Evolutionary conservation across 1,140 invertebrate genomes (phyloP), one percentile per base, ranked within the genome.

Genomic region (Drosophila littoralis): DNA sequence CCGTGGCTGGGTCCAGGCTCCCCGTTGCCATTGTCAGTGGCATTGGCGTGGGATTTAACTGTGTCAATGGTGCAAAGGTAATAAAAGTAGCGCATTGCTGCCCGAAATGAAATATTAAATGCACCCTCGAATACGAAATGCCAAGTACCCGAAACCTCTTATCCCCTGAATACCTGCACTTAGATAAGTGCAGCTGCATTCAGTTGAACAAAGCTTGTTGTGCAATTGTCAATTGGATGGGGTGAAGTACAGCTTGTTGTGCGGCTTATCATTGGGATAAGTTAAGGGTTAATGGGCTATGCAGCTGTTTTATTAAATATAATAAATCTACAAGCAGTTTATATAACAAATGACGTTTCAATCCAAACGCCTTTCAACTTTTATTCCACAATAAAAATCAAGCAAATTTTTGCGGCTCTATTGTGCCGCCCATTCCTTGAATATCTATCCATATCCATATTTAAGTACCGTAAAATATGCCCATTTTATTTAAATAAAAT

Each of bases 31-130:
- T 81, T 83, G 80, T 83, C 80, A 79, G 55, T 61, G 75, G 78
- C 64, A 72, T 75, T 86, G 78, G 66, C 82, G 58, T 70, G 81
- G 81, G 81, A 85, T 54, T 85, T 85, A 68, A 78, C 64, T 59
- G 80, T 85, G 82, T 85, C 82, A 85, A 81, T 71, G 82, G 67
- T 82, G 79, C 82, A 88, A 66, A 86, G 82, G 82, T 85, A 85
- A 85, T 85, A 85, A 85, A 85, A 85, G 83, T 69, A 88, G 82
- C 67, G 75, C 75, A 78, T 66, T 55, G 75, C 61, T 58, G 43
- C 64, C 75, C 66, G 70, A 82, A 85, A 85, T 85, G 85, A 85
- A 85, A 85, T 85, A 85, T 85, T 85, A 82, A 86, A 86, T 78
- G 82, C 67, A 86, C 65, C 78, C 81, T 74, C 65, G 70, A 73